A percentile compares a stretch with the other conserved stretches of the same genome.
Conservation (phyloP, 2,113 vertebrate species). For the Ochotona curzoniae region DNA sequence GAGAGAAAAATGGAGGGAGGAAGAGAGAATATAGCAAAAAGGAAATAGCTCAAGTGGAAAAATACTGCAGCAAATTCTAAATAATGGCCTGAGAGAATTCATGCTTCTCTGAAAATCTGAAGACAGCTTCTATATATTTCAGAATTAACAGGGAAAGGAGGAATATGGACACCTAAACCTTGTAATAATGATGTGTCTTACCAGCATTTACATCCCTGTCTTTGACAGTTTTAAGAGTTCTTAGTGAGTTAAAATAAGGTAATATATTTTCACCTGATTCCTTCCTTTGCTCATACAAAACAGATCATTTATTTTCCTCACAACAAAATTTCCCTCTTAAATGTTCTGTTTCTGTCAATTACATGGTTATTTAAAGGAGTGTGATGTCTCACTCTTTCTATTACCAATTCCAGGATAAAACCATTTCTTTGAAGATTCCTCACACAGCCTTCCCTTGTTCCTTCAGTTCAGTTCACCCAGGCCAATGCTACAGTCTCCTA, state of each 20-base stretch:
- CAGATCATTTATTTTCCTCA: background rate
- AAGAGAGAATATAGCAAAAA: background rate
- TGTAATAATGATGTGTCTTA: background rate
- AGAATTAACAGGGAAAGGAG: constrained; percentile 37
- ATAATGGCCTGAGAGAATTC: constrained; percentile 36
- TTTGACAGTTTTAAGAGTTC: background rate
- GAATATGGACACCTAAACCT: background rate
- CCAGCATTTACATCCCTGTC: background rate
- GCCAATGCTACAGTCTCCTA: rapidly evolving
- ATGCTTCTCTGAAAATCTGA: constrained; percentile 23
- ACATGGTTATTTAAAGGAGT: background rate
- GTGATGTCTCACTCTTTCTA: background rate
- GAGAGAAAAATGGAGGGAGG: background rate
- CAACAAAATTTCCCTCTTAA: background rate
- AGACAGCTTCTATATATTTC: background rate
- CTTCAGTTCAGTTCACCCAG: background rate
- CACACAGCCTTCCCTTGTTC: rapidly evolving
- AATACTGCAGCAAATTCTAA: background rate
- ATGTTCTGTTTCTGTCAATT: background rate
- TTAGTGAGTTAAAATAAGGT: constrained; percentile 32
- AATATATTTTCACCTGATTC: background rate
- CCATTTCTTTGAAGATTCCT: background rate
- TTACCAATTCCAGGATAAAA: background rate
- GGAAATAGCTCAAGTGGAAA: background rate
- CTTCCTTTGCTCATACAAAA: background rate